These are phyloP conservation scores for Anthrax anthrax DNA, from an alignment of 2,888 invertebrate genomes.

Conservation along the genomic window DNA sequence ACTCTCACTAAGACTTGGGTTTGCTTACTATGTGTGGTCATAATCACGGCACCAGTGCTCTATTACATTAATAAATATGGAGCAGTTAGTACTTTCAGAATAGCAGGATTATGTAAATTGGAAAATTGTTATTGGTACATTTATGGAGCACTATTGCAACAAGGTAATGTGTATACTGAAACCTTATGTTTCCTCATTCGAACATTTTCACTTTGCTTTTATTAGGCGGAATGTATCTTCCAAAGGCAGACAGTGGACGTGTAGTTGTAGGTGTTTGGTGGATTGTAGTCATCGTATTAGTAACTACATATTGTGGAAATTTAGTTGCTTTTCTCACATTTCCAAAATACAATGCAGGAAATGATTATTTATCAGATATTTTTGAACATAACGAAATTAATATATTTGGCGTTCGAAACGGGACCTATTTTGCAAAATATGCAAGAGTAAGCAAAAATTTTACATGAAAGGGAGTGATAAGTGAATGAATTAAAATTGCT, in stretches of 20 bases:
- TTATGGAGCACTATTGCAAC: constrained; percentile 80
- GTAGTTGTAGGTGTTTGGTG: constrained; percentile 83
- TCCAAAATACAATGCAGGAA: constrained; percentile 45
- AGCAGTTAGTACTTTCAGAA: constrained; percentile 35
- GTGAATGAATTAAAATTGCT: too few species aligned
- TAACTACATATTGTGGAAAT: constrained; percentile 86
- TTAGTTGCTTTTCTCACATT: constrained; percentile 86
- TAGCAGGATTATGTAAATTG: constrained; percentile 35
- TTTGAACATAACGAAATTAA: constrained; percentile 40
- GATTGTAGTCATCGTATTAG: constrained; percentile 75
- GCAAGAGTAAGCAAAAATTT: constrained; percentile 33
- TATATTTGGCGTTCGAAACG: constrained; percentile 62
- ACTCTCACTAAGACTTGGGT: constrained; percentile 80
- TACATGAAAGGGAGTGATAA: background rate
- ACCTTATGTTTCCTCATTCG: too few species aligned
- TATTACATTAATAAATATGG: constrained; percentile 57
- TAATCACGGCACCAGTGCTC: constrained; percentile 63
- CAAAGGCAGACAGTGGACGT: constrained; percentile 72
- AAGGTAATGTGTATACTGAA: too few species aligned
- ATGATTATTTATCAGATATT: constrained; percentile 25
- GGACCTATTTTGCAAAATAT: constrained; percentile 58
- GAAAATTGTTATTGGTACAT: constrained; percentile 47
- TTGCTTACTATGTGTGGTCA: constrained; percentile 56
- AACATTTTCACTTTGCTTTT: background rate
- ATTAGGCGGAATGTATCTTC: constrained; percentile 73